Conservation (phyloP, 2,888 invertebrate species). For the Napeogenes sylphis region DNA sequence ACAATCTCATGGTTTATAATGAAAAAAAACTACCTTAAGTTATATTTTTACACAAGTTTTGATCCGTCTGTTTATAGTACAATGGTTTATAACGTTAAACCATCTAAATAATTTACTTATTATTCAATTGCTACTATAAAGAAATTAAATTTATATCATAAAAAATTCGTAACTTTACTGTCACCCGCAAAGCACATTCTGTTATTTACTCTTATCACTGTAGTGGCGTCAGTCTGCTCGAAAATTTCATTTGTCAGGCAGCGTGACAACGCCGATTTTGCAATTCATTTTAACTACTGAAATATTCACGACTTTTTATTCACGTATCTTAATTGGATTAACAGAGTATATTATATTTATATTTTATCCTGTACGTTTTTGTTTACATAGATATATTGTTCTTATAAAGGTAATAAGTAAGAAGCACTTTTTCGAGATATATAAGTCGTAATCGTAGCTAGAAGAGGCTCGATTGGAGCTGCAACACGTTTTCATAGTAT, state of each 20-base stretch:
- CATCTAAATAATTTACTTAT: no score
- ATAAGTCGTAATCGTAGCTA: no score
- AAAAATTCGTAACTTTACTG: neutral
- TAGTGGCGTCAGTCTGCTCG: constrained; percentile 38
- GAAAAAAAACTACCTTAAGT: neutral
- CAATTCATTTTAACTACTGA: constrained; percentile 1
- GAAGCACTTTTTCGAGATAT: no score
- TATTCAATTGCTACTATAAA: no score
- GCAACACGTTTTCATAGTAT: no score
- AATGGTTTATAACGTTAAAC: no score
- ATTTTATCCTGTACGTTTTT: neutral
- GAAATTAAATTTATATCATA: no score
- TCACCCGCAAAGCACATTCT: constrained; percentile 10
- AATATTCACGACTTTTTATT: neutral
- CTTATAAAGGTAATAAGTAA: no score
- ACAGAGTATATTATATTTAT: neutral
- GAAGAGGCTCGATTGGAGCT: no score
- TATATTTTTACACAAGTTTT: no score
- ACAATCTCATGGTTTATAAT: neutral
- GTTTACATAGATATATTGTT: no score
- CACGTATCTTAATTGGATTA: neutral
- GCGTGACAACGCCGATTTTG: constrained; percentile 35
- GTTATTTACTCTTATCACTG: constrained; percentile 42
- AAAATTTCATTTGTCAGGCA: constrained; percentile 55
- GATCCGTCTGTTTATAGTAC: no score